A percentile compares a stretch with the other conserved stretches of the same genome.
These are phyloP conservation scores for Pachypanchax playfairii DNA, from an alignment of 2,113 vertebrate species.

Conservation along the genomic window DNA sequence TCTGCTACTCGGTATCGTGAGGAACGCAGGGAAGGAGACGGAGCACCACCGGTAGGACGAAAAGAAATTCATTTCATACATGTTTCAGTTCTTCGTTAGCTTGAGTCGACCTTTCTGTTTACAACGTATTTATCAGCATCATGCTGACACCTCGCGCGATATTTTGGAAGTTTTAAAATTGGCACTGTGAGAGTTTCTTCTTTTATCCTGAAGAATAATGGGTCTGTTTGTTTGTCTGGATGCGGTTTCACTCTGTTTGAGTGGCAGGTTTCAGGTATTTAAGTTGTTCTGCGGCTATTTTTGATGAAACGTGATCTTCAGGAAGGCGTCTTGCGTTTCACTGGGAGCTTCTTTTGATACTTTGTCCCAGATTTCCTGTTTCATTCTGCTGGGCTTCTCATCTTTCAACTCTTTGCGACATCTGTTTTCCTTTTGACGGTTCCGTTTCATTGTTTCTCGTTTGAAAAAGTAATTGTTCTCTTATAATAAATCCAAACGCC, in stretches of 20 bases:
- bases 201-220: not conserved
- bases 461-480: not conserved
- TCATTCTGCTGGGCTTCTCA: conserved; percentile 5
- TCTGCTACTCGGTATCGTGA: not conserved
- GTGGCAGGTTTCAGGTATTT: conserved; percentile 12
- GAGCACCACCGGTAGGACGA: conserved; percentile 32
- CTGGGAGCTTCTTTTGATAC: conserved; percentile 19
- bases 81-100: too few species aligned
- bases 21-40: not conserved
- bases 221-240: not conserved
- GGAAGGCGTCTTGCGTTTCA: conserved; percentile 2
- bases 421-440: not conserved
- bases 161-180: conserved; percentile 27
- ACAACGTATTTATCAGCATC: not conserved
- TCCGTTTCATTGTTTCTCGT: too few species aligned
- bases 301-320: not conserved
- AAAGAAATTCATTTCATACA: too few species aligned
- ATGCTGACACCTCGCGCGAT: not conserved
- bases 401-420: too few species aligned
- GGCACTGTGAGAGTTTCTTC: too few species aligned
- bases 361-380: conserved; percentile 14
- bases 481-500: not conserved
- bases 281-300: conserved; percentile 9
- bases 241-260: not conserved
- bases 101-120: not conserved